Base-by-base conservation (phyloP, 2,888 invertebrate genomes). In the Ormyrus nitidulus region DNA sequence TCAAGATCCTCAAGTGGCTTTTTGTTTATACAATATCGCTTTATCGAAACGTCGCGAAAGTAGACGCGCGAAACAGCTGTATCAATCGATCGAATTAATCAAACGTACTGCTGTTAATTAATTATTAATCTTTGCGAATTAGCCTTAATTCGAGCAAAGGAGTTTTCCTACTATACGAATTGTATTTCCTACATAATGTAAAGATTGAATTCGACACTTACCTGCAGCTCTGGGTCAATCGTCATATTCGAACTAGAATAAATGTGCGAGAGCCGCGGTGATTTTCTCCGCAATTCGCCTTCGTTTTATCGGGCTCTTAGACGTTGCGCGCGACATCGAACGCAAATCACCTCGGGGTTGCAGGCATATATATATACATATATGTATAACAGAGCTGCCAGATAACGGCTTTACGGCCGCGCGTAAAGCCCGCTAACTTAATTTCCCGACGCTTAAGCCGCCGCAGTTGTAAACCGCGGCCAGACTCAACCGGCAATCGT, bases 361-460 rank as follows among this genome's bases (percentile, higher is more conserved):
- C 34, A 0, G 34, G 34, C 34, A 4, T 3, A 34, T 34, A 19
- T 2, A 19, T 1, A 19, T 19, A 19, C 1, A 19, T 44, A 19
- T 9, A 58, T 34, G 1, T 48, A 62, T 19, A 48, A 51, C 11
- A 13, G 3, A 34, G 34, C 34, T 34, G 34, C 34, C 34, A 34
- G 70, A 71, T 65, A 70, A 71, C 34, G 13, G 19, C 7, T 72
- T 72, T 62, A 72, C 58, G 46, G 19, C 46, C 51, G 9, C n/a
- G 8, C 13, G 46, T 72, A 61, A 72, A 72, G 13, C 9, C 10
- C 46, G 51, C 19, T 58, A 71, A 62, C 53, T 64, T 58, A 49
- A 70, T 70, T 58, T 62, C 44, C 59, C n/a, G 49, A 7, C 54
- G 54, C 49, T 71, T 34, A 64, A 77, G 69, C 69, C 69, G 49